Evolutionary conservation across 2,113 vertebrate genomes (phyloP).

Genomic region (Notothenia rossii): DNA sequence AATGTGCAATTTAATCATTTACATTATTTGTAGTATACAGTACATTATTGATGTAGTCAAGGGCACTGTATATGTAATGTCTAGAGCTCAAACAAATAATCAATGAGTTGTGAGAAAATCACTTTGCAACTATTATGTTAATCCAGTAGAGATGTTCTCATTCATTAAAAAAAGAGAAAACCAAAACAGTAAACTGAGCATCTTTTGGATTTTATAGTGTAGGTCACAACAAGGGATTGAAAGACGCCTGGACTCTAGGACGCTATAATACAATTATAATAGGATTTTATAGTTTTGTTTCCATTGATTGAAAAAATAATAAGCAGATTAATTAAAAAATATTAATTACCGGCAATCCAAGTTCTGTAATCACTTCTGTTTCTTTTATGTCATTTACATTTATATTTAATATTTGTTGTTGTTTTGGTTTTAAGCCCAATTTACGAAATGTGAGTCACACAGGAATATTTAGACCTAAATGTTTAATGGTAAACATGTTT

Average conservation of each 20-base stretch:
- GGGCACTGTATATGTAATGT: neutral
- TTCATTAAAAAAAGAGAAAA: too few species aligned
- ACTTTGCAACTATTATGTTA: too few species aligned
- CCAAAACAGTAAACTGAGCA: too few species aligned
- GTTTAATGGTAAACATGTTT: too few species aligned
- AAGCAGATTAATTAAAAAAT: neutral
- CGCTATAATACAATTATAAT: neutral
- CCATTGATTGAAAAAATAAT: neutral
- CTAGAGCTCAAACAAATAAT: neutral
- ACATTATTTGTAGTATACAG: too few species aligned
- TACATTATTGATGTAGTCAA: neutral
- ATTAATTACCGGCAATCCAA: neutral
- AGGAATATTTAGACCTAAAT: neutral
- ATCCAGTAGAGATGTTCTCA: too few species aligned
- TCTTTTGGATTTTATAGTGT: too few species aligned
- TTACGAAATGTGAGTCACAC: too few species aligned
- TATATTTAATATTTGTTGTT: neutral
- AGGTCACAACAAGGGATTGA: neutral
- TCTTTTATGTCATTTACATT: neutral
- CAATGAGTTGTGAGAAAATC: too few species aligned
- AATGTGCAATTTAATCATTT: neutral
- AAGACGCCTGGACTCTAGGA: neutral
- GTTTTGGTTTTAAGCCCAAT: too few species aligned
- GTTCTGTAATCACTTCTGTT: neutral
- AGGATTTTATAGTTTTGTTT: neutral